phyloP scores from a whole-genome alignment of 2,888 invertebrate species.

The Odontomyia ornata region DNA sequence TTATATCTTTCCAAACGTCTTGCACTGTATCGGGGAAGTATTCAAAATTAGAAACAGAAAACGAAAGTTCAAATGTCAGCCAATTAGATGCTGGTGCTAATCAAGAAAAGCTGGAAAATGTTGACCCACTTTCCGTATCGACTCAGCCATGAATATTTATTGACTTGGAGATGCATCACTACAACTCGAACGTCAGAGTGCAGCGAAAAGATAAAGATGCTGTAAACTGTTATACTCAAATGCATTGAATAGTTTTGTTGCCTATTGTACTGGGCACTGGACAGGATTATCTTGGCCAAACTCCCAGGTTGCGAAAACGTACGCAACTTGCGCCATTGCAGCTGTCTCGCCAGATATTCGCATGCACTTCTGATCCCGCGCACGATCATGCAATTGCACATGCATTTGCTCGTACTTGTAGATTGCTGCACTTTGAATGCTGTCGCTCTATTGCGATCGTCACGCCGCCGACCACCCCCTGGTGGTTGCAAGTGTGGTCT shows the following conservation, averaged over 20 bases:
- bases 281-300: slow-evolving; percentile 20
- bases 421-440: background rate
- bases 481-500: slow-evolving; percentile 20
- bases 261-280: background rate
- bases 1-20: no score
- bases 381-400: slow-evolving; percentile 5
- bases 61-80: slow-evolving; percentile 40
- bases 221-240: background rate
- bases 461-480: background rate
- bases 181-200: background rate
- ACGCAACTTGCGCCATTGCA: slow-evolving; percentile 12
- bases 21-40: background rate
- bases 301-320: background rate
- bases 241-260: background rate
- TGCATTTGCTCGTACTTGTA: background rate
- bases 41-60: slow-evolving; percentile 15
- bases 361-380: background rate
- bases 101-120: slow-evolving; percentile 41
- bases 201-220: background rate
- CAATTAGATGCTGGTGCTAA: slow-evolving; percentile 33
- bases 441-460: background rate
- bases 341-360: slow-evolving; percentile 2
- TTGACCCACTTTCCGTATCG: slow-evolving; percentile 21
- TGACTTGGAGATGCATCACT: background rate
- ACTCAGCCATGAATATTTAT: slow-evolving; percentile 19